Evolutionary conservation across 2,797 vertebrate genomes (phyloP).

Genomic region (Vireo griseus): DNA sequence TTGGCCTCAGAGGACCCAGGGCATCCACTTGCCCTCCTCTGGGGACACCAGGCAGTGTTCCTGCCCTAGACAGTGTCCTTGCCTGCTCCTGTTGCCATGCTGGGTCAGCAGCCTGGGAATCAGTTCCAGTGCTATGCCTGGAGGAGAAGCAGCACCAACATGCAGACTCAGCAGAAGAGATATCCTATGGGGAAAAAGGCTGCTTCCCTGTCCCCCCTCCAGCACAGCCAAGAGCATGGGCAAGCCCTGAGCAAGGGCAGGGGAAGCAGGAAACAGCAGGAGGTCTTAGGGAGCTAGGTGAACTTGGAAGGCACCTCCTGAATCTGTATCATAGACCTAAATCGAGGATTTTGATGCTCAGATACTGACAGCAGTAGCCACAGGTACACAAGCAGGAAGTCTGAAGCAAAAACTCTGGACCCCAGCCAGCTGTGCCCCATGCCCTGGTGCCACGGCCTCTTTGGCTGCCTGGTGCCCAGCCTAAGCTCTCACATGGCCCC

Average conservation of each 20-base stretch:
- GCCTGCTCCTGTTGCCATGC: neutral
- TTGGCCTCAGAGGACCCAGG: neutral
- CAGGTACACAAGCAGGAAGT: neutral
- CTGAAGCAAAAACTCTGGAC: neutral
- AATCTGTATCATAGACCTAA: neutral
- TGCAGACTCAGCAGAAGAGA: neutral
- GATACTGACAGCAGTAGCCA: neutral
- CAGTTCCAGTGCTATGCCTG: neutral
- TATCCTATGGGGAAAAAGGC: neutral
- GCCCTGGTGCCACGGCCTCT: neutral
- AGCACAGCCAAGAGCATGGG: neutral
- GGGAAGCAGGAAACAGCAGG: neutral
- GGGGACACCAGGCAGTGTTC: neutral
- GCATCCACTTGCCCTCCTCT: neutral
- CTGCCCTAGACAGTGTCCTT: neutral
- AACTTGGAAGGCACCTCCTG: neutral
- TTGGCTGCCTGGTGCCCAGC: neutral
- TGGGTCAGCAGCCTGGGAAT: slow-evolving; percentile 11
- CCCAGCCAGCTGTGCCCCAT: neutral
- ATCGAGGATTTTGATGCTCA: rapidly evolving
- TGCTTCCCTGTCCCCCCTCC: neutral
- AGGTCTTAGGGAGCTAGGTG: neutral
- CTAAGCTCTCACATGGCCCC: neutral
- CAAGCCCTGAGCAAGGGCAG: neutral
- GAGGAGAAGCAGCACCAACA: neutral